Base-by-base conservation (phyloP, 2,113 vertebrate species). In the Erpornis zantholeuca region DNA sequence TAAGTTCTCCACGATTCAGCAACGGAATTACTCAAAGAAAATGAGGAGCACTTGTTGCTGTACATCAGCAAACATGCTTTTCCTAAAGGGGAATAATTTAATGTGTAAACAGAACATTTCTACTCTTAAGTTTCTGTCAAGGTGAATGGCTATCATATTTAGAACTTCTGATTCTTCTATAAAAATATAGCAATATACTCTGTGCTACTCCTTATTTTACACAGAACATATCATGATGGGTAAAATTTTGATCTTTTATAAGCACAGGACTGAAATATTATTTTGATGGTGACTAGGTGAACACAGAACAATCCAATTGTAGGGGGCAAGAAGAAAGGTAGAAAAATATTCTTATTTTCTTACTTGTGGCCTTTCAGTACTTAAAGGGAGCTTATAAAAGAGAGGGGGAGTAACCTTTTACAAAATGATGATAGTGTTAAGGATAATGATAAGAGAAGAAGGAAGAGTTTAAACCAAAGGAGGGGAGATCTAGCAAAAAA, bases 321-420 rank as follows among this genome's bases (percentile, higher is more conserved):
- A 7, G 3, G 1, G 17, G 11, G 14, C 0, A 3, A 12, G 38
- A 31, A 28, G 38, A 49, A 9, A 68, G 15, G 15, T 3, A 78
- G 11, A 65, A 78, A 50, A 89, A 42, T 0, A 65, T 17, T 21
- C 20, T 16, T n/a, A 7, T 42, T 91, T 64, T 40, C 45, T 44
- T 53, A 36, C 11, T 68, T 25, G 7, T 40, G 24, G 20, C 38
- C 13, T 68, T 45, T 53, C 24, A 47, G 28, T 38, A 53, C 24
- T n/a, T 75, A 75, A 53, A 47, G 20, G 5, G 33, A 73, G 10
- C 13, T 82, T 45, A 60, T 17, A 25, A 45, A 73, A 53, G 8
- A 28, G 19, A 75, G 20, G 24, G 8, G 60, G 9, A 40, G 7
- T 47, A 66, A 31, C 29, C 6, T 66, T n/a, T 82, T 38, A 53